Percentiles rank a stretch among this genome's conserved stretches.
Evolutionary conservation across 2,888 invertebrate genomes (phyloP).

Genomic region (Ischnus inquisitorius): DNA sequence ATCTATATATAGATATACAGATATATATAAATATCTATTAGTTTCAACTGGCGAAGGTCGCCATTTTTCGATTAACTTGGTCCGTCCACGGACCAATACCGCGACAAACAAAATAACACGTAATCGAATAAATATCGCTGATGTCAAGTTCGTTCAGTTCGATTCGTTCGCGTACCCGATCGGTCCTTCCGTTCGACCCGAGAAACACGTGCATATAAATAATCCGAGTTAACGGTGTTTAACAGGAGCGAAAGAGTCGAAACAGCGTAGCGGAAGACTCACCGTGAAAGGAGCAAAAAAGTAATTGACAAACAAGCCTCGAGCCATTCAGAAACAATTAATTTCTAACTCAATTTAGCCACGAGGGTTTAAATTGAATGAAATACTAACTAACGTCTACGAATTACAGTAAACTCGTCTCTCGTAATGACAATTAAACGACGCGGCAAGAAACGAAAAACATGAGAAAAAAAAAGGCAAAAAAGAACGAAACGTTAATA

Average conservation of each 20-base stretch:
- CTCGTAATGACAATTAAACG: slow-evolving; percentile 1
- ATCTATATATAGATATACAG: neutral
- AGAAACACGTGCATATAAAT: neutral
- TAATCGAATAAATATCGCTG: slow-evolving; percentile 12
- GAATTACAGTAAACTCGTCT: slow-evolving; percentile 33
- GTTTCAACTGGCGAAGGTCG: slow-evolving; percentile 27
- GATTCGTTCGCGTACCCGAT: neutral
- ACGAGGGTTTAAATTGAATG: slow-evolving; percentile 34
- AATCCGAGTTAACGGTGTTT: slow-evolving; percentile 23
- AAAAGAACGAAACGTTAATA: slow-evolving; percentile 13
- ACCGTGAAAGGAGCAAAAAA: neutral
- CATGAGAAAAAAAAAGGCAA: neutral
- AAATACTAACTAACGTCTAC: slow-evolving; percentile 34
- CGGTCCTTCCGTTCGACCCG: neutral
- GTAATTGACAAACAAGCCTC: slow-evolving; percentile 18
- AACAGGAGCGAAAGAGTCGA: neutral
- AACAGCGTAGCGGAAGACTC: neutral
- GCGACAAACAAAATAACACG: neutral
- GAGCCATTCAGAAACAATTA: slow-evolving; percentile 25
- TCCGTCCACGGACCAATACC: slow-evolving; percentile 17
- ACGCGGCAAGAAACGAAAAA: slow-evolving; percentile 24
- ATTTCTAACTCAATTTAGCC: slow-evolving; percentile 16
- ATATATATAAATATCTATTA: slow-evolving; percentile 1
- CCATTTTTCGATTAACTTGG: slow-evolving; percentile 57
- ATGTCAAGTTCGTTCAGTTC: slow-evolving; percentile 26